Evolutionary conservation across 2,113 vertebrate species (phyloP), one percentile per base, ranked within the genome.

Genomic region (Stictonetta naevosa): DNA sequence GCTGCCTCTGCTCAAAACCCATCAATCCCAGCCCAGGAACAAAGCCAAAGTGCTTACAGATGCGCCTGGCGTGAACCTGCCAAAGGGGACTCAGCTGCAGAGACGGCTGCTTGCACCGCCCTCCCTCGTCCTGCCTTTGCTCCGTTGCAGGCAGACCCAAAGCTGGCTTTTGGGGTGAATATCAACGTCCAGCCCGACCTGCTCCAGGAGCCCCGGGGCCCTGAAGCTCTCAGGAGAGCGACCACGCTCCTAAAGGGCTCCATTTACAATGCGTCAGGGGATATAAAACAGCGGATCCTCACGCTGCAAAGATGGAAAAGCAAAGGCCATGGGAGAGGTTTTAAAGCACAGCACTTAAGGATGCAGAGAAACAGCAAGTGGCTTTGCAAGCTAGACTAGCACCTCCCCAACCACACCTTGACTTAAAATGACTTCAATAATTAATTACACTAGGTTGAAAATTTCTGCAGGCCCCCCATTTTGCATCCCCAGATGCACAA

Each of bases 1-100:
- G 97, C 93, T 97, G 95, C 94, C 94, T 95, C 87, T 62, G 93
- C 95, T 95, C 44, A 1, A 81, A 75, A 93, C 50, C 81, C 92
- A 91, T 90, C 93, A 58, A 82, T 94, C 72, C 59, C 92, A 86
- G 93, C 36, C 52, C 58, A 90, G 94, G 92, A 94, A 96, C 63
- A 42, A 19, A 88, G 96, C 96, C 96, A 96, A 94, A 90, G 96
- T 8, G 3, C 88, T 79, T 78, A 90, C 85, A 96, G 88, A 94
- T 83, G 94, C 10, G 3, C 63, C 60, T 3, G 0, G 78, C 25
- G 0, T 36, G 44, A 93, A 92, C 80, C 91, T 86, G 96, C 95
- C 95, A 95, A 59, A 89, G 55, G 75, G 68, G 82, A 88, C 84
- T 92, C 96, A 93, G 96, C 94, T 95, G 95, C 87, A 79, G 75